Base-by-base conservation (phyloP, 2,888 invertebrate genomes). In the Pharmacophagus antenor region DNA sequence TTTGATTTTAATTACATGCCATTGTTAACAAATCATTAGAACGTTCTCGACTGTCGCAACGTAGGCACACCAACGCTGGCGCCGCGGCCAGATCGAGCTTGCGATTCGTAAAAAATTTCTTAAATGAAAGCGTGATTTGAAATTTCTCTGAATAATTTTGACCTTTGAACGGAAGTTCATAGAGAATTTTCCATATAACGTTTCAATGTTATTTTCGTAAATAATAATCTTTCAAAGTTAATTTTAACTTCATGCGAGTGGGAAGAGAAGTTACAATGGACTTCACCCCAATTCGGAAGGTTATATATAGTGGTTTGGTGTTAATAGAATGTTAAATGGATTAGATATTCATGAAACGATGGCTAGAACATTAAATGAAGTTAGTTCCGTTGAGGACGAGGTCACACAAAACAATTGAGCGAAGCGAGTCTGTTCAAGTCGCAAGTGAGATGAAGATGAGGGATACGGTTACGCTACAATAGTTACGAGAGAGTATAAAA, bases 401-500 rank as follows among this genome's bases (percentile, higher is more conserved):
- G 44, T 63, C 62, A 65, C 68, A 61, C 3, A 62, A 67, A 73
- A 76, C 68, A 71, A 78, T 68, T 68, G 72, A 72, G 80, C 80
- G 72, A 80, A 83, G 82, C 79, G 70, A 66, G 69, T 71, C 62
- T 63, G 69, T 67, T 65, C 58, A 70, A 74, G 70, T 72, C 69
- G 80, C 75, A 67, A 68, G 72, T 75, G 73, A 73, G 72, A 79
- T 84, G 85, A 83, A 71, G 70, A 71, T 70, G 70, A 70, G 67
- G 66, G 67, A 63, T 65, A 68, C 72, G 69, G 79, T 78, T 76
- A 82, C 76, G 70, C 84, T 83, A 83, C 78, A 72, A 80, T 80
- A 82, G 80, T 84, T 75, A 82, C 79, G 79, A 78, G 76, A 84
- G 74, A 85, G 86, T 88, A 87, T 84, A 88, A 87, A 88, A 87